Conservation (phyloP, 2,113 vertebrate species). For the Connochaetes taurinus region DNA sequence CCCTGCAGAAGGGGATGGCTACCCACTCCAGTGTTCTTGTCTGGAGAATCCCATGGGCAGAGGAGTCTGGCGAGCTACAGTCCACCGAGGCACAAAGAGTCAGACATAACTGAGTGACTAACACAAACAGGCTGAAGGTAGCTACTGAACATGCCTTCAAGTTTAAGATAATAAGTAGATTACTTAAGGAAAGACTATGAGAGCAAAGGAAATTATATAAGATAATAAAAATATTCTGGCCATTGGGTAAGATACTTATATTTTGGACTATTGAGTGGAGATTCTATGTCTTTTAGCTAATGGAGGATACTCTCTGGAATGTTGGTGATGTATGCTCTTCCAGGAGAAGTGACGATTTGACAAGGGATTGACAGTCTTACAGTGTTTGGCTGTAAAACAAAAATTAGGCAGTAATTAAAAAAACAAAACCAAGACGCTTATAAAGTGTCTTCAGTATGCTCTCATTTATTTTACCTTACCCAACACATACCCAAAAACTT, state of each 20-base stretch:
- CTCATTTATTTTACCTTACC: slow-evolving; percentile 1
- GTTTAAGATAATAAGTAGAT: neutral
- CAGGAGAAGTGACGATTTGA: neutral
- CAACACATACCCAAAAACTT: neutral
- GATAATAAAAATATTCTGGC: neutral
- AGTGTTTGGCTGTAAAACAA: neutral
- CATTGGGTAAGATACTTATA: neutral
- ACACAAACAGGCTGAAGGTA: neutral
- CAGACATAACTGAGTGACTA: neutral
- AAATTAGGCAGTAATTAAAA: neutral
- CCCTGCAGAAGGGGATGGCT: neutral
- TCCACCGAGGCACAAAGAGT: neutral
- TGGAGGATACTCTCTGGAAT: neutral
- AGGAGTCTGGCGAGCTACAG: neutral
- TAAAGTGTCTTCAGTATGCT: neutral
- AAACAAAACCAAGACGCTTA: neutral
- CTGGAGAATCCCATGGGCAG: neutral
- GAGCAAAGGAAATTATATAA: neutral
- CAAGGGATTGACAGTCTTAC: neutral
- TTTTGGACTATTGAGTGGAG: neutral
- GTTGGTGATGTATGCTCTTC: neutral
- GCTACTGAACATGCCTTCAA: neutral
- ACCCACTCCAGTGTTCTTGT: neutral
- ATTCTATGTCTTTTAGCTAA: neutral
- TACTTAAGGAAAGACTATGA: neutral